These are phyloP conservation scores for Mythimna lalbum DNA, from an alignment of 2,888 invertebrate species.

Conservation along the genomic window DNA sequence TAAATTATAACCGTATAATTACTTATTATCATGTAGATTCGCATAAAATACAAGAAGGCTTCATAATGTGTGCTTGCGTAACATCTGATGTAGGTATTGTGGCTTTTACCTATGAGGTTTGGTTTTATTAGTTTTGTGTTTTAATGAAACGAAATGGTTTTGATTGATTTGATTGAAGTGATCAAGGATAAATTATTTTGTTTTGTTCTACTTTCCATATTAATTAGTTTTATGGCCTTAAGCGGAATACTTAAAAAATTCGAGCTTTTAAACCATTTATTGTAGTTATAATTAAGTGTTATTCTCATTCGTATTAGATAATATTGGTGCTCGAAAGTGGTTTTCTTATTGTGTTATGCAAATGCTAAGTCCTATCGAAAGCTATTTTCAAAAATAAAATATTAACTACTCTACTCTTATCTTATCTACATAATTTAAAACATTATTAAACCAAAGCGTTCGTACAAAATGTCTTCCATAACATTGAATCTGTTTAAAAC, in stretches of 20 bases:
- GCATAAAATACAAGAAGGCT: background rate
- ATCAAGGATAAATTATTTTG: background rate
- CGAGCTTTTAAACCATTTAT: too few relatives aligned
- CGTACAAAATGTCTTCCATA: constrained; percentile 53
- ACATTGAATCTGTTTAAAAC: constrained; percentile 63
- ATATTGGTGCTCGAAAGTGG: too few relatives aligned
- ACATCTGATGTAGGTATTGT: background rate
- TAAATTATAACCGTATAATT: constrained; percentile 11
- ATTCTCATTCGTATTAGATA: too few relatives aligned
- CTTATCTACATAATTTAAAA: constrained; percentile 37
- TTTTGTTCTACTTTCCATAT: constrained; percentile 7
- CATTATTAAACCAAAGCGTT: constrained; percentile 9
- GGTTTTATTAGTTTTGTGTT: constrained; percentile 4
- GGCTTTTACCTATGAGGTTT: background rate
- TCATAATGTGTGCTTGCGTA: background rate
- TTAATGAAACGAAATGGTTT: background rate
- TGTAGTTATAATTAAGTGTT: too few relatives aligned
- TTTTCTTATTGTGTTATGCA: too few relatives aligned
- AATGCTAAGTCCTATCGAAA: too few relatives aligned
- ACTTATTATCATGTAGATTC: constrained; percentile 13
- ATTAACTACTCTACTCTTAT: too few relatives aligned
- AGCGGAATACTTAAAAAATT: too few relatives aligned
- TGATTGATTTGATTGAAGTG: constrained; percentile 23
- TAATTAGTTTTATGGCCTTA: background rate
- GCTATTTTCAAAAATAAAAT: background rate